phyloP scores from a whole-genome alignment of 1,140 invertebrate genomes.

The Nephila pilipes region DNA sequence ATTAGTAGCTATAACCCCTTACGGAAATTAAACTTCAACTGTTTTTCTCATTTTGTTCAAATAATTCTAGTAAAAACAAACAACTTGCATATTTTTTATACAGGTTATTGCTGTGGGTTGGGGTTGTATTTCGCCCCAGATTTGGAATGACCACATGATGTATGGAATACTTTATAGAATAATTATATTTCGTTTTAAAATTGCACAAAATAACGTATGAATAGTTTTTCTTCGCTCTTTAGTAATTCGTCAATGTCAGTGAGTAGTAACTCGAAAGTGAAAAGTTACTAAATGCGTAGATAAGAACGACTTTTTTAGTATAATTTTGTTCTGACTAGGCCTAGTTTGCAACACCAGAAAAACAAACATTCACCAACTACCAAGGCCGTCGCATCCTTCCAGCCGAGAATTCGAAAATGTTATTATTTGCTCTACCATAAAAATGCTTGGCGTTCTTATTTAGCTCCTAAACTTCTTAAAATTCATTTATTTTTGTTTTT shows the following conservation, averaged over 20 bases:
- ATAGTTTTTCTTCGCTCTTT: not conserved
- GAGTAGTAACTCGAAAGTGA: not conserved
- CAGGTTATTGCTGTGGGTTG: not conserved
- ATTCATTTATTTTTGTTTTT: not conserved
- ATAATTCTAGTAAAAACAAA: not conserved
- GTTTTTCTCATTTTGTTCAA: not conserved
- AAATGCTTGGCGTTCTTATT: not conserved
- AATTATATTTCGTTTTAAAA: not conserved
- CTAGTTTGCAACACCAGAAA: not conserved
- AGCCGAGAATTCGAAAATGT: slow-evolving; percentile 4
- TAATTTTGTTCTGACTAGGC: slow-evolving; percentile 6
- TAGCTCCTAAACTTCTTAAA: not conserved
- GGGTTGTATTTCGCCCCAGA: not conserved
- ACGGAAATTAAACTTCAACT: too few relatives aligned
- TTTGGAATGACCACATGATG: not conserved
- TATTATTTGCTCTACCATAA: slow-evolving; percentile 17
- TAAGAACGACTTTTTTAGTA: not conserved
- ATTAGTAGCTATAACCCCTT: too few relatives aligned
- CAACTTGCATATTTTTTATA: not conserved
- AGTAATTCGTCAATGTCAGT: not conserved
- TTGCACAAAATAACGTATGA: not conserved
- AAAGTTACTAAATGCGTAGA: slow-evolving; percentile 10
- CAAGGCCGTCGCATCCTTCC: not conserved
- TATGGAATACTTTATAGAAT: not conserved
- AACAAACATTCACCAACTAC: not conserved